A percentile compares a stretch with the other conserved stretches of the same genome.
These are phyloP conservation scores for Chalcis sispes DNA, from an alignment of 2,888 invertebrate species.

Conservation along the genomic window DNA sequence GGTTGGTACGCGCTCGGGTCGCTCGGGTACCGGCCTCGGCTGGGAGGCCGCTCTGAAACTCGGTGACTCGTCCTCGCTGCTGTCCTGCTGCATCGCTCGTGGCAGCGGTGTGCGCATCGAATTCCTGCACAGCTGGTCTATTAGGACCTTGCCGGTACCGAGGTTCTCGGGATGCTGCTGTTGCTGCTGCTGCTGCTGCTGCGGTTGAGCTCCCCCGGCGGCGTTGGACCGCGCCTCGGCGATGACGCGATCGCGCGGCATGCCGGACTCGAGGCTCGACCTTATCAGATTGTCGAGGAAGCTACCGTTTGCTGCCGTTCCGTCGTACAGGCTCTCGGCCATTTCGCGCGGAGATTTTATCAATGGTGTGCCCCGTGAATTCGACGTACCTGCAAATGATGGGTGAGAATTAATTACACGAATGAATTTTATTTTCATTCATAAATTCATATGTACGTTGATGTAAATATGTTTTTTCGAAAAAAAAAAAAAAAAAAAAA, in stretches of 20 bases:
- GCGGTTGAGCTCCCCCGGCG: neutral
- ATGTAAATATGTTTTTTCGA: neutral
- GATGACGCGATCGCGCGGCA: constrained; percentile 73
- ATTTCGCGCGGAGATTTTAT: constrained; percentile 79
- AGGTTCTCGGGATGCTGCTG: constrained; percentile 79
- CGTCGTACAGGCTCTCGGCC: constrained; percentile 82
- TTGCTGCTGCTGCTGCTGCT: constrained; percentile 63
- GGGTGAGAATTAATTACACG: neutral
- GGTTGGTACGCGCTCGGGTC: constrained; percentile 73
- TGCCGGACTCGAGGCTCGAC: constrained; percentile 86
- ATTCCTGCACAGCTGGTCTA: constrained; percentile 83
- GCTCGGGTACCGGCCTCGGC: constrained; percentile 62
- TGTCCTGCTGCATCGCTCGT: constrained; percentile 74
- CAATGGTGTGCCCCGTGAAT: constrained; percentile 73
- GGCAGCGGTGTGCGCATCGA: constrained; percentile 78
- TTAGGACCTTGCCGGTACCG: constrained; percentile 79
- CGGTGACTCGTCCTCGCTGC: constrained; percentile 77
- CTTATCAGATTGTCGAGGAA: constrained; percentile 91
- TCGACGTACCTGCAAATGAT: constrained; percentile 68
- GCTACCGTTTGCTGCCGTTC: constrained; percentile 83
- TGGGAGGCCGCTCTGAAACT: constrained; percentile 57
- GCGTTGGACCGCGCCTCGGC: constrained; percentile 60
- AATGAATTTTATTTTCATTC: too few species aligned
- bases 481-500: too few species aligned
- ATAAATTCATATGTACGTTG: neutral